Conservation (phyloP, 2,888 invertebrate genomes). For the Capitulum mitella region DNA sequence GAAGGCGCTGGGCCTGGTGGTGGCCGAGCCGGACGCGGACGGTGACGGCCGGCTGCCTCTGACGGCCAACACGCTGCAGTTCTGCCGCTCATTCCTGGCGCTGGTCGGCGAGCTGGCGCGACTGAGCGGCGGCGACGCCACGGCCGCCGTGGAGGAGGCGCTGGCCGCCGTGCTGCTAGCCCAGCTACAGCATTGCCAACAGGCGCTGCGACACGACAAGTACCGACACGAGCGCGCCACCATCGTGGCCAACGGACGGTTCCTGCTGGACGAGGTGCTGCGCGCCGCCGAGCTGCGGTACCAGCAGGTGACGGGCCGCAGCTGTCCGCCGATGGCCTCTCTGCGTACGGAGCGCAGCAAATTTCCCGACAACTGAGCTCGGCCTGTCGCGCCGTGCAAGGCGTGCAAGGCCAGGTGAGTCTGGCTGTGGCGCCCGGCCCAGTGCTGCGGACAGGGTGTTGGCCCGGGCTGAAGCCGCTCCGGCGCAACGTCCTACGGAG, state of each 20-base stretch:
- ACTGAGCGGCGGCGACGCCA: slow-evolving; percentile 64
- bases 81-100: slow-evolving; percentile 64
- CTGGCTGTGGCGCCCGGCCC: no score
- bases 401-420: no score
- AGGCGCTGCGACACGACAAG: slow-evolving; percentile 44
- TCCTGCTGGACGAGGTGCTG: slow-evolving; percentile 59
- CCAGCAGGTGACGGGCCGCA: slow-evolving; percentile 32
- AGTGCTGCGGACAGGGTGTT: no score
- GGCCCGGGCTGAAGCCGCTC: no score
- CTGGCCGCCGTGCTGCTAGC: slow-evolving; percentile 64
- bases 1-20: slow-evolving; percentile 56
- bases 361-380: background rate
- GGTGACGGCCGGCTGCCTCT: slow-evolving; percentile 57
- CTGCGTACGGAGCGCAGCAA: slow-evolving; percentile 27
- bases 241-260: slow-evolving; percentile 62
- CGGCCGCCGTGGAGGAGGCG: slow-evolving; percentile 62
- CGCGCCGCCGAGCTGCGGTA: slow-evolving; percentile 45
- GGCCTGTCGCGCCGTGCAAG: no score
- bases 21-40: background rate
- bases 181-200: slow-evolving; percentile 58
- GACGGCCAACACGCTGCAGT: slow-evolving; percentile 70
- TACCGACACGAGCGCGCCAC: slow-evolving; percentile 33
- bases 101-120: slow-evolving; percentile 67
- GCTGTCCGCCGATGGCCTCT: slow-evolving; percentile 33
- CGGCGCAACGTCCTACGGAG: no score